Base-by-base conservation (phyloP, 2,888 invertebrate species). In the Drosophila sordidapex region DNA sequence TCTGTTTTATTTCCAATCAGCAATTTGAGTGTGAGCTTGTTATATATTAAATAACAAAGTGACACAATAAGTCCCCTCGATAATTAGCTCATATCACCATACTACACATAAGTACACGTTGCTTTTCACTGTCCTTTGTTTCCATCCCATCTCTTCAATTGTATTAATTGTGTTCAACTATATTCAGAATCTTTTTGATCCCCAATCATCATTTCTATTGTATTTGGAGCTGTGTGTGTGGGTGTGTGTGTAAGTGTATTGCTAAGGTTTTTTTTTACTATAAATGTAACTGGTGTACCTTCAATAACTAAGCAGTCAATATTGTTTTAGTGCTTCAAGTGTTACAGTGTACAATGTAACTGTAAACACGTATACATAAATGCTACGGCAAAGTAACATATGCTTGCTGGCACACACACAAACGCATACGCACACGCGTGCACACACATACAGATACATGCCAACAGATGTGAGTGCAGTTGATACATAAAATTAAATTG, bases 381-480 rank as follows among this genome's bases (percentile, higher is more conserved):
- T 31, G 21, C 43, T 48, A 21, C 4, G n/a, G 11, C 15, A 60
- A 60, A 35, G 29, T 36, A 51, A 49, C 60, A 49, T 60, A 51
- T 60, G 60, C 49, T 48, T 49, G 59, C 21, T 25, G 33, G 25
- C 25, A 53, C 36, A 11, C 49, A 33, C 21, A 29, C 7, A 40
- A 15, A 35, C n/a, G 27, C 40, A 67, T 63, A 66, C 71, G 66
- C 51, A 29, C 21, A n/a, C 21, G 31, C n/a, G 8, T 13, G 40
- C n/a, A 15, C 8, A 43, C 29, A 11, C 40, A 49, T 11, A 29
- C 15, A 52, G 15, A 15, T 46, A 46, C 40, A 70, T 64, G 63
- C 72, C 74, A 25, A 25, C 46, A 46, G 7, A 65, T 71, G 51
- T 38, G 11, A 10, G 38, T 27, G 38, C 40, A 56, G 29, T 48